phyloP scores from a whole-genome alignment of 1,140 invertebrate species.

The Bombus picipes region DNA sequence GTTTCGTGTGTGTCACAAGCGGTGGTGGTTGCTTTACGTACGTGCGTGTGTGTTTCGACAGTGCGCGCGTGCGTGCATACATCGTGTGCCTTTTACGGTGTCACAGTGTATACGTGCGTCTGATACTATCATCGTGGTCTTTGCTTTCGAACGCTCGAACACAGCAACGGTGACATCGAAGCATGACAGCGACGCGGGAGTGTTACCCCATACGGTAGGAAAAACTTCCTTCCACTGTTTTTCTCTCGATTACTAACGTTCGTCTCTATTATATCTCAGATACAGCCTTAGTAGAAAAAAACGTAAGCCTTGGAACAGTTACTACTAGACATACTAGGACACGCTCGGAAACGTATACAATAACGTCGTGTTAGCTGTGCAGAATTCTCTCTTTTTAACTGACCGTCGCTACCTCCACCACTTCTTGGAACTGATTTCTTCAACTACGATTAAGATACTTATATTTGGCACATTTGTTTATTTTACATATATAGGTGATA shows the following conservation, averaged over 20 bases:
- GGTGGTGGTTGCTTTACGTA: slow-evolving; percentile 40
- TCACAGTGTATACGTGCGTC: slow-evolving; percentile 44
- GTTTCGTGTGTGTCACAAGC: background rate
- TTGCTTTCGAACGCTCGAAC: slow-evolving; percentile 40
- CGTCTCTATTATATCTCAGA: background rate
- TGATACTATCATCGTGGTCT: slow-evolving; percentile 50
- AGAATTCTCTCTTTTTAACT: background rate
- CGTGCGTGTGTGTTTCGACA: slow-evolving; percentile 34
- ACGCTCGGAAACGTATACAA: slow-evolving; percentile 14
- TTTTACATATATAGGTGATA: background rate
- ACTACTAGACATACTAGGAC: background rate
- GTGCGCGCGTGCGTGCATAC: slow-evolving; percentile 47
- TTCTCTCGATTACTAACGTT: slow-evolving; percentile 22
- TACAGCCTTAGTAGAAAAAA: slow-evolving; percentile 6
- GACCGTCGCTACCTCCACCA: background rate
- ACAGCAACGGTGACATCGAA: slow-evolving; percentile 57
- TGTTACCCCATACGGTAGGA: slow-evolving; percentile 81
- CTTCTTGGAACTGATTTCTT: background rate
- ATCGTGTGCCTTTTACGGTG: slow-evolving; percentile 47
- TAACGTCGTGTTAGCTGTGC: background rate
- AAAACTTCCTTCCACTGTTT: slow-evolving; percentile 40
- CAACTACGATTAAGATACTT: background rate
- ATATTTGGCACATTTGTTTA: background rate
- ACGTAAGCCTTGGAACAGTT: background rate
- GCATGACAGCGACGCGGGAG: slow-evolving; percentile 79